A percentile compares a stretch with the other conserved stretches of the same genome.
Conservation (phyloP, 1,140 invertebrate species). For the Oedothorax gibbosus region DNA sequence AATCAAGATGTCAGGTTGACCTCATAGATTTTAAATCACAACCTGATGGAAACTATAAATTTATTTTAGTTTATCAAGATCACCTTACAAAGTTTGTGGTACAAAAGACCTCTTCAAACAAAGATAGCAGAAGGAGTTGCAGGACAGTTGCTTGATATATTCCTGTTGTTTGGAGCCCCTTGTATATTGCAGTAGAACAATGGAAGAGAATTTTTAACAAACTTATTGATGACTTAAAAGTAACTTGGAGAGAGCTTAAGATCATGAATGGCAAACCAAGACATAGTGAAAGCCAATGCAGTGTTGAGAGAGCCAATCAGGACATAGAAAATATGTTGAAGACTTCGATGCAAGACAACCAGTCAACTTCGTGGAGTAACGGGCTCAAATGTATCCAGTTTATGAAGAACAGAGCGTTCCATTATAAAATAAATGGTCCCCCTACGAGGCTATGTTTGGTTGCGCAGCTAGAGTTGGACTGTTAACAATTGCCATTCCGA, state of each 20-base stretch:
- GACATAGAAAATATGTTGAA: constrained; percentile 22
- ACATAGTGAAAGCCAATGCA: constrained; percentile 16
- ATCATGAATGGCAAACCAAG: background rate
- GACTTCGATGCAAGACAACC: constrained; percentile 1
- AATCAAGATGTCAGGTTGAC: background rate
- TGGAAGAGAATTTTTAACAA: background rate
- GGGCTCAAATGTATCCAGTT: background rate
- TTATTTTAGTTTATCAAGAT: constrained; percentile 28
- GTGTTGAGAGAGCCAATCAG: constrained; percentile 7
- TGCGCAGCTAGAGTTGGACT: constrained; percentile 39
- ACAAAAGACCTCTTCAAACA: background rate
- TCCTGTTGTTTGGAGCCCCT: constrained; percentile 1
- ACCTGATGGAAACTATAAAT: constrained; percentile 23
- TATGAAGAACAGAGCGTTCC: constrained; percentile 1
- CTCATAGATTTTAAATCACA: constrained; percentile 12
- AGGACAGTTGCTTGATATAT: constrained; percentile 13
- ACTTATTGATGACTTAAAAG: constrained; percentile 4
- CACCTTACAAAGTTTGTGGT: background rate
- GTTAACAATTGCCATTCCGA: constrained; percentile 42
- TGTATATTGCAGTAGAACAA: background rate
- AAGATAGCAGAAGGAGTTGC: background rate
- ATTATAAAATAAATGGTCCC: background rate
- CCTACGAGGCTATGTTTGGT: constrained; percentile 32
- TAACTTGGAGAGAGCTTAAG: background rate
- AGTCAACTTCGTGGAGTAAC: background rate